These are phyloP conservation scores for Hyles vespertilio DNA, from an alignment of 1,140 invertebrate genomes.

Conservation along the genomic window DNA sequence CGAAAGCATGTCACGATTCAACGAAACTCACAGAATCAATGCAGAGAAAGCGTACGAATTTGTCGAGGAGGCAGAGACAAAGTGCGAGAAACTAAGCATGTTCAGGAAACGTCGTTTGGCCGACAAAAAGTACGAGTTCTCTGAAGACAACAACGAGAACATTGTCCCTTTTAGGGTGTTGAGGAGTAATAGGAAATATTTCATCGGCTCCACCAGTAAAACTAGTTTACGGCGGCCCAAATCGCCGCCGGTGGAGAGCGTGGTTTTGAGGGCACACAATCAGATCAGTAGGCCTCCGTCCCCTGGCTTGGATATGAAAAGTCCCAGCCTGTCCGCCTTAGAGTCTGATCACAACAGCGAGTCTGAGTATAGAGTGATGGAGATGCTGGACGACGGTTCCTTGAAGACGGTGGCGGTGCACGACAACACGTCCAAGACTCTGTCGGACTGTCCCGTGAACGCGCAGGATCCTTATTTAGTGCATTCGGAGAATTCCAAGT, in stretches of 20 bases:
- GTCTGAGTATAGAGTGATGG: constrained; percentile 68
- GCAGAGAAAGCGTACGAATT: constrained; percentile 90
- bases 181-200: constrained; percentile 73
- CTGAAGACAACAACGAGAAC: constrained; percentile 90
- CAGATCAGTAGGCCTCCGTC: constrained; percentile 61
- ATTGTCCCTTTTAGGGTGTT: constrained; percentile 84
- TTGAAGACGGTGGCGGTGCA: constrained; percentile 70
- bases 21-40: constrained; percentile 76
- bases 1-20: constrained; percentile 72
- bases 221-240: constrained; percentile 48
- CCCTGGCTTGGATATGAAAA: constrained; percentile 52
- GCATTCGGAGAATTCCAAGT: constrained; percentile 72
- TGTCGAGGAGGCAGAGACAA: constrained; percentile 86
- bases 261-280: constrained; percentile 65
- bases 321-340: constrained; percentile 32
- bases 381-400: constrained; percentile 73
- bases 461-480: constrained; percentile 71
- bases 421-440: constrained; percentile 70
- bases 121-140: constrained; percentile 95
- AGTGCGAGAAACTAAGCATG: constrained; percentile 88
- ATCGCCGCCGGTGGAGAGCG: constrained; percentile 63
- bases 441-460: constrained; percentile 67
- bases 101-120: constrained; percentile 88
- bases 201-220: constrained; percentile 61
- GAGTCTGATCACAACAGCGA: constrained; percentile 63